These are phyloP conservation scores for Rynchops niger DNA, from an alignment of 2,113 vertebrate species.

Conservation along the genomic window DNA sequence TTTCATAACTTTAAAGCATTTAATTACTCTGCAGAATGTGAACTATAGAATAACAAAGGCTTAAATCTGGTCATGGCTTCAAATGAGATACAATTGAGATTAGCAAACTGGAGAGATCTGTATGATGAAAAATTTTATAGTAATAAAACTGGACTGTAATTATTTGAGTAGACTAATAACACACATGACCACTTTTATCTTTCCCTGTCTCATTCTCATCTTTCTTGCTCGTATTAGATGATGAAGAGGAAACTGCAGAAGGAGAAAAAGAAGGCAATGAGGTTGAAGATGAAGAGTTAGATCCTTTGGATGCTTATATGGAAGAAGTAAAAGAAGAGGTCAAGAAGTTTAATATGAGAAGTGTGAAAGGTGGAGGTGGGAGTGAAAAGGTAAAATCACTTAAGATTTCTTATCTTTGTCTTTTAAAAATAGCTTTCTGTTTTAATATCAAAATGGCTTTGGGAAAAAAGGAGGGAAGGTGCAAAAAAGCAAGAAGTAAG, in stretches of 20 bases:
- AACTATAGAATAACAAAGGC: background rate
- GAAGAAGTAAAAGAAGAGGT: conserved; percentile 99
- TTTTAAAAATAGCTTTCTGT: background rate
- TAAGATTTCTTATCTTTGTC: background rate
- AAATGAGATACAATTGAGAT: background rate
- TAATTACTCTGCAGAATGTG: background rate
- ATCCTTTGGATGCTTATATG: conserved; percentile 97
- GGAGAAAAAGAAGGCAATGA: conserved; percentile 83
- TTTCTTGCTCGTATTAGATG: conserved; percentile 61
- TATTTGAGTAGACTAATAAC: background rate
- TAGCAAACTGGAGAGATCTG: background rate
- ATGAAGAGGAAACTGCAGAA: conserved; percentile 83
- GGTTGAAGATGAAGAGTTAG: conserved; percentile 86
- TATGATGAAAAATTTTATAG: background rate
- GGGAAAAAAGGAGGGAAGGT: background rate
- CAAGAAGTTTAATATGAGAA: conserved; percentile 98
- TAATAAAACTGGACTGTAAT: background rate
- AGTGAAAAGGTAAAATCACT: conserved; percentile 88
- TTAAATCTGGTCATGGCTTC: background rate
- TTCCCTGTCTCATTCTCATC: background rate
- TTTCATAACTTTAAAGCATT: background rate
- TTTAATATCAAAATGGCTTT: background rate
- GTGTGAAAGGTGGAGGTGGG: conserved; percentile 85
- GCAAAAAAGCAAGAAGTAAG: background rate
- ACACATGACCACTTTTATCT: background rate